Base-by-base conservation (phyloP, 2,797 vertebrate species). In the Sphaeramia orbicularis region DNA sequence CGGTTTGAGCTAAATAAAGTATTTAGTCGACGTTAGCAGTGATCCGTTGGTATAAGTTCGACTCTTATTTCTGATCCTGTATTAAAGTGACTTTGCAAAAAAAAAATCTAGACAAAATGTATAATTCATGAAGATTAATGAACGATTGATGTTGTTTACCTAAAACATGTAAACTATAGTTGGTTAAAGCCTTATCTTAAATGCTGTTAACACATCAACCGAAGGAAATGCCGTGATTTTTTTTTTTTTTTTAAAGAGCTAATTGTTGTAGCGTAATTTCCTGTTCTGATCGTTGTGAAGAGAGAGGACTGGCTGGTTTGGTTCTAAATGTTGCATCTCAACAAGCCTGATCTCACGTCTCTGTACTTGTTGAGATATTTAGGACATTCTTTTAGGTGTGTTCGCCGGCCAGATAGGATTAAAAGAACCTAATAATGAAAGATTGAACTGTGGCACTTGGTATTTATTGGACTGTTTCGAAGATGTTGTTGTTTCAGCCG, bases 201-300 rank as follows among this genome's bases (percentile, higher is more conserved):
- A 15, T 41, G 78, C 74, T 76, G 83, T 38, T 71, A 71, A 38
- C 78, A 32, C 37, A 44, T 27, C 68, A 38, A n/a, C 38, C 68
- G 3, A 58, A 37, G 11, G 61, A 55, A 68, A 53, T 36, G 71
- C 60, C 6, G 76, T 84, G 88, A 91, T 92, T 88, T 35, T 8
- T n/a, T n/a, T n/a, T n/a, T 8, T 6, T 12, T 12, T 18, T 11
- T 43, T 12, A 9, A 57, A 16, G 7, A 64, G 15, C 11, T 4
- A 27, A 27, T 27, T 27, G 24, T 5, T 27, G 24, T 3, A 2
- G 1, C 2, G 50, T 38, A 0, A 1, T 36, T 36, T 43, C 4
- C 1, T 40, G 4, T 1, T 14, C 7, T 7, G 7, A 2, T 15
- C 14, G 1, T 37, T 42, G 24, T 6, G 1, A 13, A 3, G 7